Evolutionary conservation across 92 coral and sea anemone genomes (phyloP), one percentile per base, ranked within the genome.

Genomic region (Palythoa grandis): DNA sequence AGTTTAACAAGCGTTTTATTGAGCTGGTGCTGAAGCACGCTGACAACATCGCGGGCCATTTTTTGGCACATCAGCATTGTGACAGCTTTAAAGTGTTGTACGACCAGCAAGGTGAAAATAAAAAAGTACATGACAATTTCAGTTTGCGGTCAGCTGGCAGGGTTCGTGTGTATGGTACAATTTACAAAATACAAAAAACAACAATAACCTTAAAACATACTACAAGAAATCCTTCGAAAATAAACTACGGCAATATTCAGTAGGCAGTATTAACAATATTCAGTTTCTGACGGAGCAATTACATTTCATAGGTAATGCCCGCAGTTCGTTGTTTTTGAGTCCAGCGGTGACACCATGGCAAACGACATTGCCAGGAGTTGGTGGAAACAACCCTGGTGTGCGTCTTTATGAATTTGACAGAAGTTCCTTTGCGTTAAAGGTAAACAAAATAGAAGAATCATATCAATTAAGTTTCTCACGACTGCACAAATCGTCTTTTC

Each of bases 341-440:
- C 93, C 89, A 71, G 91, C 93, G 48, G 93, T 91, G 12, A 88
- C 91, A 2, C 93, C 91, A 7, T 91, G 91, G 93, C 87, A 87
- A 88, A 90, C 91, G 25, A 88, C 86, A 9, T 74, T 90, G 10
- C 83, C 93, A 24, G 86, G 91, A n/a, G 93, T 87, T 14, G 91
- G 93, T 15, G 89, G 70, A 39, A 91, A 88, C 52, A 91, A 91
- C 37, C 93, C 91, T 15, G 87, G 91, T 39, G 82, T 91, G 20
- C 93, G 93, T 54, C 71, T 87, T 38, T 91, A 77, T 39, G 88
- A 88, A 56, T 91, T 88, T 43, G 65, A 88, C 58, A 83, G 83
- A 7, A 72, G 11, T 11, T 76, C 93, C 37, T n/a, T 76, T 37
- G 35, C 71, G 12, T 76, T 90, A 35, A 73, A 90, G 85, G 92